Evolutionary conservation across 2,888 invertebrate genomes (phyloP).

Genomic region (Drosophila paramelanica): DNA sequence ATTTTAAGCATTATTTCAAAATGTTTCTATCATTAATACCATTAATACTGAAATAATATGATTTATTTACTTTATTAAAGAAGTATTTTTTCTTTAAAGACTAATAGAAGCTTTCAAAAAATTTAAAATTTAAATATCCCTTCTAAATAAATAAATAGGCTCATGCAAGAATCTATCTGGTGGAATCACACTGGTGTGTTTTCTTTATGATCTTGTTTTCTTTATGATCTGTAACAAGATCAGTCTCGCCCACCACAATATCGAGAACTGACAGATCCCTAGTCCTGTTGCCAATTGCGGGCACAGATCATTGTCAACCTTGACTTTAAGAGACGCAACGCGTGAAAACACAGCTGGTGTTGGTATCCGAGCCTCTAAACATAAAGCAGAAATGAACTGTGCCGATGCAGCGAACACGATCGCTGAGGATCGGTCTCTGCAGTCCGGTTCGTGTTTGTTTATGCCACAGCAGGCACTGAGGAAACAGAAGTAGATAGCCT

Average conservation of each 20-base stretch:
- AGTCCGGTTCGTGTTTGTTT: conserved; percentile 57
- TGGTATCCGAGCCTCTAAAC: conserved; percentile 2
- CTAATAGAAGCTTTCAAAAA: neutral
- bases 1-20: too few species aligned
- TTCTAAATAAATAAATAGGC: neutral
- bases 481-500: conserved; percentile 18
- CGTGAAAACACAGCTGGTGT: conserved; percentile 68
- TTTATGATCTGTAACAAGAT: conserved; percentile 41
- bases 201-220: conserved; percentile 30
- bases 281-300: conserved; percentile 31
- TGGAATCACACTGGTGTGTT: conserved; percentile 10
- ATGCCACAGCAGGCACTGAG: conserved; percentile 65
- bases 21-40: neutral
- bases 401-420: conserved; percentile 54
- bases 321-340: conserved; percentile 36
- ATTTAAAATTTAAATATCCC: neutral
- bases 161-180: neutral
- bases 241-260: conserved; percentile 26
- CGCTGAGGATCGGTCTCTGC: conserved; percentile 24
- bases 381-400: conserved; percentile 45
- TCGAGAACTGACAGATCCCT: conserved; percentile 5
- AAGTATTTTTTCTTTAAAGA: neutral
- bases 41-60: too few species aligned
- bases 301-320: conserved; percentile 45
- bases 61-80: too few species aligned